Base-by-base conservation (phyloP, 2,113 vertebrate genomes). In the Hepsetus odoe region DNA sequence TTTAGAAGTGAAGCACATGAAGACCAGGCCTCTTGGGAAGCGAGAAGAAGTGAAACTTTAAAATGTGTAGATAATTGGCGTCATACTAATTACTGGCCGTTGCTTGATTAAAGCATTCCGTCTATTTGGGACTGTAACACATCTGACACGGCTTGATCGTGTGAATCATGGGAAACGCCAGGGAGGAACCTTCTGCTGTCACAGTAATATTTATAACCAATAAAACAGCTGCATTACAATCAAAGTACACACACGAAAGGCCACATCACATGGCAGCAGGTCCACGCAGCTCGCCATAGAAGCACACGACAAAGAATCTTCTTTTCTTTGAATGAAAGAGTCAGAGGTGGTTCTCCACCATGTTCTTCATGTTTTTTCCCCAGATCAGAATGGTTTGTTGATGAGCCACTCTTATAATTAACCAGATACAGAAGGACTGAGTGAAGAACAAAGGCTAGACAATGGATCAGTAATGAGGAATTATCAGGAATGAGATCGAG, bases 161-260 rank as follows among this genome's bases (percentile, higher is more conserved):
- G 40, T 56, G 26, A 9, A 8, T 59, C 42, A 35, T 40, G 1
- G 12, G 51, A 20, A 55, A 55, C 9, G n/a, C 51, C 4, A 11
- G 51, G 51, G n/a, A 24, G 24, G 24, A 55, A 10, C 14, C 51
- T n/a, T n/a, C n/a, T n/a, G 59, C 59, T 35, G 12, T 75, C 53
- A 55, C 30, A 66, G 73, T 7, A 38, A 51, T 53, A 53, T 16
- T n/a, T 26, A 70, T 5, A 72, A 2, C 55, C 26, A 38, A 30
- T 16, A 24, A 53, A 49, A 65, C 58, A 18, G 8, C 30, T 16
- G 32, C 61, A 55, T 26, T 26, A 62, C 24, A 55, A 55, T 55
- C 28, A 76, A 76, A 24, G 33, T 53, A 46, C 22, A 42, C 40
- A 68, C 44, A 69, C 51, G 24, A 69, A 69, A 77, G 55, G 53